Conservation (phyloP, 2,888 invertebrate genomes). For the Drosophila demipolita region DNA sequence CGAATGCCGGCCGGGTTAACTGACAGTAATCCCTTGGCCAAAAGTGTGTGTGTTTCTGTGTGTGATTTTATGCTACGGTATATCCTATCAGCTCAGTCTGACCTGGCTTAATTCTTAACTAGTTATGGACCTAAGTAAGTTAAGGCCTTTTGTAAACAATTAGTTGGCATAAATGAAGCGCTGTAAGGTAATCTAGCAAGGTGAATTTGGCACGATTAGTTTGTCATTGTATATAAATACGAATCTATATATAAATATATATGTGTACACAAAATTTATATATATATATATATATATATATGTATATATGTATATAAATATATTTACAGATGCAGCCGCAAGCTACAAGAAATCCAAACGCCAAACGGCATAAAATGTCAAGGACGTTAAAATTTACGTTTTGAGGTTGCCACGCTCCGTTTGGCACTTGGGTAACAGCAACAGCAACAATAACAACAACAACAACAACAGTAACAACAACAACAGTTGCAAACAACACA, state of each 20-base stretch:
- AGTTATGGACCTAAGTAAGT: conserved; percentile 31
- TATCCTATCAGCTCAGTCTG: conserved; percentile 14
- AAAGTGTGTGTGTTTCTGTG: conserved; percentile 1
- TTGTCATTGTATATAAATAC: conserved; percentile 19
- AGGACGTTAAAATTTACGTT: conserved; percentile 71
- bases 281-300: conserved; percentile 6
- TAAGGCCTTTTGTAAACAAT: conserved; percentile 32
- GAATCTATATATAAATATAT: conserved; percentile 10
- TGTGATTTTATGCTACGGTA: conserved; percentile 1
- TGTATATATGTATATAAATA: conserved; percentile 3
- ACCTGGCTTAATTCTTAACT: conserved; percentile 57
- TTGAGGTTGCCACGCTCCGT: conserved; percentile 60
- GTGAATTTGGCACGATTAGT: conserved; percentile 22
- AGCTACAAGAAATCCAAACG: conserved; percentile 43
- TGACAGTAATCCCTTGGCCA: conserved; percentile 29
- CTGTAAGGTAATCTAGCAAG: conserved; percentile 10
- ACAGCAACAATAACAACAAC: conserved; percentile 8
- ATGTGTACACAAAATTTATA: neutral
- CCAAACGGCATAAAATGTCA: conserved; percentile 69
- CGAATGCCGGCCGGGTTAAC: conserved; percentile 59
- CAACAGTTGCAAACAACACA: conserved; percentile 14
- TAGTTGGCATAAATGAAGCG: conserved; percentile 44
- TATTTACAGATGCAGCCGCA: conserved; percentile 16
- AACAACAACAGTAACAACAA: conserved; percentile 3
- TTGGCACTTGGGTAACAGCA: conserved; percentile 51